Evolutionary conservation across 1,140 invertebrate species (phyloP), one percentile per base, ranked within the genome.

Genomic region (Triops cancriformis): DNA sequence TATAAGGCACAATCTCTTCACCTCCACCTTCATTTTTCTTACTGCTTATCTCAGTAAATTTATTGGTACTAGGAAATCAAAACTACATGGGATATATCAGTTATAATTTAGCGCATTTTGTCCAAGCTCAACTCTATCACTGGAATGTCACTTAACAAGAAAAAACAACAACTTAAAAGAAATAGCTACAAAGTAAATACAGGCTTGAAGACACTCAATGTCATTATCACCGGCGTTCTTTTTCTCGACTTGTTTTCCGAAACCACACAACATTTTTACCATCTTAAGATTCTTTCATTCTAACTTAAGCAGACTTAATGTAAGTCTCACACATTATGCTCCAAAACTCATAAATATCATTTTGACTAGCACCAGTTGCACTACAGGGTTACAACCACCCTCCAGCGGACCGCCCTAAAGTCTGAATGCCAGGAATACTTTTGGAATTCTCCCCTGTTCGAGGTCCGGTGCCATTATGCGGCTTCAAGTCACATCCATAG

Each of bases 71-170:
- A 6, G 23, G 23, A 64, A 18, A 18, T 64, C 51, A 64, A 64
- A 14, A 45, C 23, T 64, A 64, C 51, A 64, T 6, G 51, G n/a
- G 51, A 18, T 64, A 64, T 64, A 64, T 64, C 51, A 23, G n/a
- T 64, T 64, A n/a, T 23, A 64, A 64, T 14, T 23, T 6, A 64
- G 23, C n/a, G 23, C 23, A 12, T 18, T 64, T n/a, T n/a, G 23
- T 12, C n/a, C 14, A 23, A 64, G 23, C 0, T 64, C 14, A 18
- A 64, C 14, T 64, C 18, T 64, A n/a, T 64, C 51, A 64, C 18
- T 64, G 51, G 51, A 64, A 64, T 64, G 51, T 64, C 51, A 64
- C 51, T 64, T 64, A 23, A 64, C n/a, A 64, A 23, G 51, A 64
- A 64, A 18, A 45, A 64, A 37, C 7, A 7, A 37, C 31, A 64